Percentiles rank a stretch among this genome's conserved stretches.
These are phyloP conservation scores for Heterotis niloticus DNA, from an alignment of 2,113 vertebrate genomes.

Conservation along the genomic window DNA sequence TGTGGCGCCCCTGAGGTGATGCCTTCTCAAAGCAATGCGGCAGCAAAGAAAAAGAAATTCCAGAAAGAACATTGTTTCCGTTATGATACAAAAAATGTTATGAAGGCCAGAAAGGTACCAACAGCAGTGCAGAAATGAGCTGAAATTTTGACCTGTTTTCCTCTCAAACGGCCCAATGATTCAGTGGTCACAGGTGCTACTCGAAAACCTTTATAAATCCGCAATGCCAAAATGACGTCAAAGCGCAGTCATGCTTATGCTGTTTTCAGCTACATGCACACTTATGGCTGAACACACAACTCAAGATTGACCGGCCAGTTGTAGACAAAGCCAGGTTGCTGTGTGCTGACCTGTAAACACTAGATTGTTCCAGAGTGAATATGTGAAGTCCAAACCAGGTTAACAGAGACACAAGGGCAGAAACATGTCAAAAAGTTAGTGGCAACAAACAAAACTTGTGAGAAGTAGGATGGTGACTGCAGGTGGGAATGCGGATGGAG, in stretches of 20 bases:
- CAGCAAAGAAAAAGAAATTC: too few relatives aligned
- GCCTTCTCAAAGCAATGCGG: not conserved
- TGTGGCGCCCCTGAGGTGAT: not conserved
- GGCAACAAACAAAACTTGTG: not conserved
- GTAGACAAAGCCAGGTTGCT: not conserved
- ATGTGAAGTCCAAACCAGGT: not conserved
- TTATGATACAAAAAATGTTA: too few relatives aligned
- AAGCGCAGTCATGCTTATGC: too few relatives aligned
- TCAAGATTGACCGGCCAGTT: not conserved
- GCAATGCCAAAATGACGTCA: too few relatives aligned
- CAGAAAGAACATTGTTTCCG: too few relatives aligned
- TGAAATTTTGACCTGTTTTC: too few relatives aligned
- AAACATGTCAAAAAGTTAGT: not conserved
- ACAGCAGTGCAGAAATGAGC: too few relatives aligned
- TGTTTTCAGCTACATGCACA: not conserved
- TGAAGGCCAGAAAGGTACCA: too few relatives aligned
- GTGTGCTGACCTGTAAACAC: not conserved
- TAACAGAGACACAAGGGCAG: not conserved
- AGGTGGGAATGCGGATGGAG: not conserved
- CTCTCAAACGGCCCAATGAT: too few relatives aligned
- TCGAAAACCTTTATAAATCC: too few relatives aligned
- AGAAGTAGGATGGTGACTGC: not conserved
- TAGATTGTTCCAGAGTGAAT: not conserved
- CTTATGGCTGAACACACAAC: not conserved
- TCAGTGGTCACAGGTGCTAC: too few relatives aligned